phyloP scores from a whole-genome alignment of 2,888 invertebrate genomes.

The Asteroscopus sphinx region DNA sequence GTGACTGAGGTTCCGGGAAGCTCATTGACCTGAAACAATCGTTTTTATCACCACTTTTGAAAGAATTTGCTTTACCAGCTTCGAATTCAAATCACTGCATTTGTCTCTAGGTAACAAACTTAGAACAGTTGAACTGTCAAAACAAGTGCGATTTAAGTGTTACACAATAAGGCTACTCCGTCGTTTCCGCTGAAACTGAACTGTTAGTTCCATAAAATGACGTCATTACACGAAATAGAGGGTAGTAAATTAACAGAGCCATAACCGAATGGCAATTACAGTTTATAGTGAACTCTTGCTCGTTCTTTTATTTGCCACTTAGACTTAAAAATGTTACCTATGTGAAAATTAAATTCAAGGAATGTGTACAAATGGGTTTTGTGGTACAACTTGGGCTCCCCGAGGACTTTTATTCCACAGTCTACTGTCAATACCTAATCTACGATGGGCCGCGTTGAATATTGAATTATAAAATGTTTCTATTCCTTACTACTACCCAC shows the following conservation, averaged over 20 bases:
- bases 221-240: slow-evolving; percentile 1
- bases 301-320: slow-evolving; percentile 28
- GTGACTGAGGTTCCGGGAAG: slow-evolving; percentile 86
- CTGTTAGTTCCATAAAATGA: not conserved
- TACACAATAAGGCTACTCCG: too few relatives aligned
- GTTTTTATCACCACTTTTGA: slow-evolving; percentile 4
- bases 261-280: slow-evolving; percentile 12
- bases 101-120: too few relatives aligned
- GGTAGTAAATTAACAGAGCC: slow-evolving; percentile 22
- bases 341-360: slow-evolving; percentile 18
- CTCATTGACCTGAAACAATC: slow-evolving; percentile 74
- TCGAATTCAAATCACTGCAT: too few relatives aligned
- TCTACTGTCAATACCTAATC: too few relatives aligned
- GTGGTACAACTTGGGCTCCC: not conserved
- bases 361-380: not conserved
- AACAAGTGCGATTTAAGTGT: too few relatives aligned
- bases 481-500: too few relatives aligned
- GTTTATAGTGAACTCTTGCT: slow-evolving; percentile 12
- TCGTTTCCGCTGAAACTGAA: too few relatives aligned
- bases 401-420: too few relatives aligned
- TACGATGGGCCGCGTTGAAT: too few relatives aligned
- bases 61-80: not conserved
- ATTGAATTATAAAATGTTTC: too few relatives aligned
- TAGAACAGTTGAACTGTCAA: not conserved
- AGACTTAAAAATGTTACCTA: slow-evolving; percentile 33